These are phyloP conservation scores for Eleutherodactylus coqui DNA, from an alignment of 2,797 vertebrate species.

Conservation along the genomic window DNA sequence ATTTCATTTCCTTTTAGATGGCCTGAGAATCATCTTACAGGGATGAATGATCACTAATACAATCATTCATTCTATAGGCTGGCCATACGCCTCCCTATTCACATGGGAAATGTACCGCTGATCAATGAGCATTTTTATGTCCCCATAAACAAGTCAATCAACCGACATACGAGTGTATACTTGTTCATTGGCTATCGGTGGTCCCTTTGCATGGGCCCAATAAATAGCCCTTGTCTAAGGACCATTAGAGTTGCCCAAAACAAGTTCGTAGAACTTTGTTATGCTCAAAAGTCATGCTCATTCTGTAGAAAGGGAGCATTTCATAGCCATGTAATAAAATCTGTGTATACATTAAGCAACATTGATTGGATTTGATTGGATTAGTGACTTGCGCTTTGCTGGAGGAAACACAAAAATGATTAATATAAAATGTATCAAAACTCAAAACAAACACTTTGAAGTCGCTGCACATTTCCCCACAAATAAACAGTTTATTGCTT, in stretches of 20 bases:
- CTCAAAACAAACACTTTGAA: constrained; percentile 15
- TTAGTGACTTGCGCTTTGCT: constrained; percentile 7
- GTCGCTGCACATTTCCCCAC: constrained; percentile 20
- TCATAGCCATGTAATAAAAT: background rate
- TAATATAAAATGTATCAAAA: constrained; percentile 14
- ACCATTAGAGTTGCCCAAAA: background rate
- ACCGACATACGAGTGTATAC: too few relatives aligned
- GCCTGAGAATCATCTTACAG: too few relatives aligned
- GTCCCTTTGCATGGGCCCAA: too few relatives aligned
- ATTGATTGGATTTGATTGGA: constrained; percentile 22
- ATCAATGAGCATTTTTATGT: too few relatives aligned
- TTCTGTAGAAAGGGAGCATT: background rate
- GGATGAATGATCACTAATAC: too few relatives aligned
- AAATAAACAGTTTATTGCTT: constrained; percentile 49
- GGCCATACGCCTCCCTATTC: too few relatives aligned
- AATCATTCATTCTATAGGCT: too few relatives aligned
- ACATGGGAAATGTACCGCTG: too few relatives aligned
- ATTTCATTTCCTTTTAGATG: too few relatives aligned
- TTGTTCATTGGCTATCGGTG: too few relatives aligned
- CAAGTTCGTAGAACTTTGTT: background rate
- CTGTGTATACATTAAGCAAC: background rate
- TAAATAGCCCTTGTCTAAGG: background rate
- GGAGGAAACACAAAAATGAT: constrained; percentile 27
- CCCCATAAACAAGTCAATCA: too few relatives aligned
- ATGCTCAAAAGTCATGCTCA: background rate